phyloP scores from a whole-genome alignment of 1,140 invertebrate species.

The Heterodera schachtii region DNA sequence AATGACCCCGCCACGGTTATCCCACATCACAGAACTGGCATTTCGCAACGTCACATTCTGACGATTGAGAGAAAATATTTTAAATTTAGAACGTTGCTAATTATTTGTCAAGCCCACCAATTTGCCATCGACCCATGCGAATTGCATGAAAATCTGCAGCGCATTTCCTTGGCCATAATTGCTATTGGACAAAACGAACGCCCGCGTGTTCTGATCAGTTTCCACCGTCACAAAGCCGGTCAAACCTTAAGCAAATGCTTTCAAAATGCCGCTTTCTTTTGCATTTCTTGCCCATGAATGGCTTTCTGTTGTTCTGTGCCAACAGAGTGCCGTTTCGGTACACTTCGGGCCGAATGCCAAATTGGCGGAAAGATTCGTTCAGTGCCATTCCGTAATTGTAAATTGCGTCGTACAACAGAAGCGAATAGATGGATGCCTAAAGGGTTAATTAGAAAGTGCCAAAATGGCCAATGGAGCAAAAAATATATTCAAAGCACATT shows the following conservation, averaged over 20 bases:
- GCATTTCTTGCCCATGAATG: neutral
- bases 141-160: slow-evolving; percentile 7
- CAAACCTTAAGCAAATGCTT: neutral
- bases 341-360: neutral
- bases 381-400: neutral
- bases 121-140: neutral
- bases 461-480: no score
- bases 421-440: neutral
- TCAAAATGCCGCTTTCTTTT: neutral
- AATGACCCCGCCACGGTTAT: slow-evolving; percentile 15
- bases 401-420: neutral
- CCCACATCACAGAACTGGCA: slow-evolving; percentile 43
- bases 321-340: neutral
- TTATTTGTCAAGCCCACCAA: slow-evolving; percentile 5
- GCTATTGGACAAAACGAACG: neutral
- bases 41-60: slow-evolving; percentile 26
- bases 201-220: slow-evolving; percentile 10
- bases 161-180: neutral
- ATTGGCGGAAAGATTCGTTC: neutral
- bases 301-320: slow-evolving; percentile 31
- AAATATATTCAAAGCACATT: neutral
- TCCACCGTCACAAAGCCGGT: neutral
- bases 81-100: neutral
- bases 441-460: no score
- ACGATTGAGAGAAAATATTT: neutral